Evolutionary conservation across 2,888 invertebrate genomes (phyloP), one percentile per base, ranked within the genome.

Genomic region (Heliconius sara): DNA sequence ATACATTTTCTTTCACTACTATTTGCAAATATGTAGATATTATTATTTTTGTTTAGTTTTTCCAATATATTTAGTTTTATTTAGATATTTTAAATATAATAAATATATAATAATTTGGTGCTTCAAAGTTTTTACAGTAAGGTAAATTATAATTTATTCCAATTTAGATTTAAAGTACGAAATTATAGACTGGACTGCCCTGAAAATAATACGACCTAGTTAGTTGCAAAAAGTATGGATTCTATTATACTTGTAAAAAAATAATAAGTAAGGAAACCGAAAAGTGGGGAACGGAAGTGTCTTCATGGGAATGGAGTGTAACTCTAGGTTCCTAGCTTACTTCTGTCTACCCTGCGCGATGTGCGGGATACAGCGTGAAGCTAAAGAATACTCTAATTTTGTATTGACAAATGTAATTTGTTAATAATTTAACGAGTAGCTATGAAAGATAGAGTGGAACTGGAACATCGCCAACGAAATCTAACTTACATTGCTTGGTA

Each of bases 401-500:
- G 12, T 57, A 65, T 43, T 47, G 19, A 65, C 25, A 39, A 73
- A 60, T 60, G 22, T 66, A 47, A 75, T 63, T 75, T 27, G 75
- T 76, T 66, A 73, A 78, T 72, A 78, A 75, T 70, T 77, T 65
- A 73, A 77, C 65, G 81, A 71, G 74, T 74, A 77, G 75, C 67
- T 71, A 76, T 81, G 73, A 76, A 85, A 85, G 84, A 86, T 83
- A 85, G 83, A 88, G 86, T 87, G 85, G 78, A 83, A 84, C 89
- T 93, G 93, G 94, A 91, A 66, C 79, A 77, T 43, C 67, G 91
- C 93, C 93, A 92, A 90, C 84, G 82, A 47, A 87, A 87, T 88
- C 89, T 88, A 87, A 87, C 87, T 88, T 66, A 30, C 30, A 66
- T 43, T 47, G 43, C 75, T 86, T 84, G 84, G 83, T 87, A 88